Evolutionary conservation across 2,888 invertebrate genomes (phyloP).

Genomic region (Gari tellinella): DNA sequence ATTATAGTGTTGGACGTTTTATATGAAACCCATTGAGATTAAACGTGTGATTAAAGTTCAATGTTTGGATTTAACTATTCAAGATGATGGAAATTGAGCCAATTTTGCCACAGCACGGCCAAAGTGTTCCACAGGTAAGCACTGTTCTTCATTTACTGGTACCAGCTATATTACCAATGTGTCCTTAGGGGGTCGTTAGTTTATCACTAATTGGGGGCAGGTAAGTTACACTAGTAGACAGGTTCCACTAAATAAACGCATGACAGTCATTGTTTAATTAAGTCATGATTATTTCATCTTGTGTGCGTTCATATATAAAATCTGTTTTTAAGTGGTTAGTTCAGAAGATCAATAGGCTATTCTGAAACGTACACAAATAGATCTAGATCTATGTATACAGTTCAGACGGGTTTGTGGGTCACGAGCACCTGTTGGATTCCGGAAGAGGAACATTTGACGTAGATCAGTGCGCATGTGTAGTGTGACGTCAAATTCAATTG

Average conservation of each 20-base stretch:
- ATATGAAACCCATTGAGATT: too few species aligned
- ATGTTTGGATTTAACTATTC: constrained; percentile 16
- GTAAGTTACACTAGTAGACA: too few species aligned
- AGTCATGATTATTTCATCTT: too few species aligned
- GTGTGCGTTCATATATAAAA: too few species aligned
- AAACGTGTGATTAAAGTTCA: background rate
- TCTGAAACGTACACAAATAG: background rate
- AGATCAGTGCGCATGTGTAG: constrained; percentile 43
- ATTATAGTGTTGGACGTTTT: too few species aligned
- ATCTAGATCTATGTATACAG: background rate
- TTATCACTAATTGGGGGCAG: too few species aligned
- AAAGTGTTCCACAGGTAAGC: constrained; percentile 65
- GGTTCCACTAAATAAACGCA: too few species aligned
- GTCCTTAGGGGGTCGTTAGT: too few species aligned
- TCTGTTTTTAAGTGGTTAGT: too few species aligned
- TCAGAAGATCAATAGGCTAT: background rate
- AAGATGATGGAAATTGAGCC: constrained; percentile 74
- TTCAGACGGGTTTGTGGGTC: constrained; percentile 26
- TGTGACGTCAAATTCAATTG: constrained; percentile 73
- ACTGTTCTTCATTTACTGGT: background rate
- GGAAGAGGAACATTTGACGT: constrained; percentile 46
- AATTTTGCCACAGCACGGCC: constrained; percentile 57
- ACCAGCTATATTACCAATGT: background rate
- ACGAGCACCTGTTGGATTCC: constrained; percentile 51
- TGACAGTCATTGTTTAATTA: too few species aligned